Base-by-base conservation (phyloP, 2,113 vertebrate species). In the Bos indicus region DNA sequence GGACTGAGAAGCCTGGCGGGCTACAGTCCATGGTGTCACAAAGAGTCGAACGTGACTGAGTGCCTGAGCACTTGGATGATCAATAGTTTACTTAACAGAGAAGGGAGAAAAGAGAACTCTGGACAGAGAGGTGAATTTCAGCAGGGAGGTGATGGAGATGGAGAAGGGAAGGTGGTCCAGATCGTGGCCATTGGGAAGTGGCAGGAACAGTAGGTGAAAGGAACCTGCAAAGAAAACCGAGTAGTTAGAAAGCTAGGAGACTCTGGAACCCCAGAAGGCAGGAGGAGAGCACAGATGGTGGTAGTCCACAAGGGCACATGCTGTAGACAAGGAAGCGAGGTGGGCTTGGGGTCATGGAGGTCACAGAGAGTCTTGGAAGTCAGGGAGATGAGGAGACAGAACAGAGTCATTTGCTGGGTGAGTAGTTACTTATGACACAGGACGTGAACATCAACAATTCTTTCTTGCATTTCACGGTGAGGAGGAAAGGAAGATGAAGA, bases 121-220 rank as follows among this genome's bases (percentile, higher is more conserved):
- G 90, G 51, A 43, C 25, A n/a, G 16, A 91, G 36, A 21, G 2
- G n/a, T 17, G n/a, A 74, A 17, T 13, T 14, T 14, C 7, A 80
- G 77, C 33, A 56, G 77, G 25, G n/a, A 9, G 3, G 23, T 15
- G 26, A 15, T 14, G 0, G 2, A 23, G 40, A 13, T 12, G 21
- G 43, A 90, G 52, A 64, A 56, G 25, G 30, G 7, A 21, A 86
- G 19, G 15, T 21, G 30, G 11, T 10, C 51, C 82, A 2, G 10
- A 78, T 51, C 7, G 2, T 0, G 17, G 9, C 57, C 52, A 26
- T 3, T 1, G 0, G 64, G 30, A 67, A 54, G 33, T 9, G 8
- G 28, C 80, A 25, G 82, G 16, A 48, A 46, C 15, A 25, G 51
- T 13, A 84, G n/a, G 15, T 9, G 33, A 87, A 90, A 74, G 30